Conservation (phyloP, 1,140 invertebrate species). For the Megathymus violae region DNA sequence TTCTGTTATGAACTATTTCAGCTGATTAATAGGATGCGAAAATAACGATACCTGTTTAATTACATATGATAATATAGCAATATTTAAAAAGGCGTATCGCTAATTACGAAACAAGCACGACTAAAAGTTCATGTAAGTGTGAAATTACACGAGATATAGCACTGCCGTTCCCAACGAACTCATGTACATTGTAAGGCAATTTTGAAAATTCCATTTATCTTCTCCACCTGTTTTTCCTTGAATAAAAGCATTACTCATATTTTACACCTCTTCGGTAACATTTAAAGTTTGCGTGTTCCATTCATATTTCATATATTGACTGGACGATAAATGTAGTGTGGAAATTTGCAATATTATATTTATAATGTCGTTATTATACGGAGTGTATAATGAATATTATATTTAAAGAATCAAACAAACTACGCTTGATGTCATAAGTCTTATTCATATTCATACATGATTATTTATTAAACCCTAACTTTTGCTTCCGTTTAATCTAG, state of each 20-base stretch:
- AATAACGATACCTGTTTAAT: too few species aligned
- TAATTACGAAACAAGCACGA: not conserved
- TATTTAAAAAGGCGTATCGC: too few species aligned
- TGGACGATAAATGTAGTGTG: conserved; percentile 29
- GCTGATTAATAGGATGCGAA: too few species aligned
- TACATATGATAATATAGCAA: not conserved
- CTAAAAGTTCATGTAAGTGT: not conserved
- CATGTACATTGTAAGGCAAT: conserved; percentile 13
- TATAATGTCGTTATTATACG: too few species aligned
- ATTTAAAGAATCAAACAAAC: too few species aligned
- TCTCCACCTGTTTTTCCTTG: conserved; percentile 20
- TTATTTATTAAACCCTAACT: too few species aligned
- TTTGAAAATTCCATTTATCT: conserved; percentile 31
- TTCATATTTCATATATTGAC: conserved; percentile 27
- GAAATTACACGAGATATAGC: conserved; percentile 15
- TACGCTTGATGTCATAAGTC: too few species aligned
- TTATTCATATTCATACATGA: too few species aligned
- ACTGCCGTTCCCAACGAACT: conserved; percentile 14
- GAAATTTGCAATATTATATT: conserved; percentile 8
- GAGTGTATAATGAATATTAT: too few species aligned
- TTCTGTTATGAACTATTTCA: too few species aligned
- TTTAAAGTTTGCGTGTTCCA: conserved; percentile 32
- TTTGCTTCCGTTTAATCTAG: too few species aligned
- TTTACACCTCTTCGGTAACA: conserved; percentile 26
- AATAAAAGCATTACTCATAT: conserved; percentile 19